Evolutionary conservation across 2,113 vertebrate species (phyloP).

Genomic region (Thamnaconus septentrionalis): DNA sequence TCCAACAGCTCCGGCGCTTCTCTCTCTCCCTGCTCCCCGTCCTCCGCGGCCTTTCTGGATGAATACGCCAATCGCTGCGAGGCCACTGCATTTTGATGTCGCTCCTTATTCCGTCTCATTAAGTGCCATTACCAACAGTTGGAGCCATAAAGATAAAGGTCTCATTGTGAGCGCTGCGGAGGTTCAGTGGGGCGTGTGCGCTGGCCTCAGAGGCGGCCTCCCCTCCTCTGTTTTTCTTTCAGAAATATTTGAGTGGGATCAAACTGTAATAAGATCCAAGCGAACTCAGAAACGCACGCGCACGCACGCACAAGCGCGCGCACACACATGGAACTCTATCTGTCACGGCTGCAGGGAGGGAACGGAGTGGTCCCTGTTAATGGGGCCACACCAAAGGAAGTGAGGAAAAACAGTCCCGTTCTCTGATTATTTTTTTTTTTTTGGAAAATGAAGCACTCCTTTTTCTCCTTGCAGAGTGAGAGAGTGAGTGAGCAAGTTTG

Average conservation of each 20-base stretch:
- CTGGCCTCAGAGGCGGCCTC: slow-evolving; percentile 65
- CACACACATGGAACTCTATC: slow-evolving; percentile 54
- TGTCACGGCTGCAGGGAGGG: slow-evolving; percentile 53
- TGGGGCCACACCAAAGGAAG: slow-evolving; percentile 72
- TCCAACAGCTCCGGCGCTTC: no score
- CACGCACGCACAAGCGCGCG: slow-evolving; percentile 1
- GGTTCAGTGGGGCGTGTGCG: slow-evolving; percentile 67
- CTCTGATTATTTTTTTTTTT: slow-evolving; percentile 47
- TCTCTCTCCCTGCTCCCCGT: slow-evolving; percentile 5
- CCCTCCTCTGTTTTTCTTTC: slow-evolving; percentile 79
- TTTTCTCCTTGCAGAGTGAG: slow-evolving; percentile 46
- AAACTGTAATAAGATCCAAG: slow-evolving; percentile 82
- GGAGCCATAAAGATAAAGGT: slow-evolving; percentile 72
- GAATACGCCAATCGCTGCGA: slow-evolving; percentile 49
- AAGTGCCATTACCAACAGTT: slow-evolving; percentile 60
- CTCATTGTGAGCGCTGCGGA: slow-evolving; percentile 71
- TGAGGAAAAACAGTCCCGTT: slow-evolving; percentile 61
- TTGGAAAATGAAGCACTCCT: slow-evolving; percentile 68
- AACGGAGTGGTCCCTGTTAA: slow-evolving; percentile 64
- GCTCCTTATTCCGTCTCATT: slow-evolving; percentile 70
- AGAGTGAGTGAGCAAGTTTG: slow-evolving; percentile 44
- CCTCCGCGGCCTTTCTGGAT: slow-evolving; percentile 23
- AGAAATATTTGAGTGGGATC: slow-evolving; percentile 85
- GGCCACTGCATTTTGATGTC: slow-evolving; percentile 66
- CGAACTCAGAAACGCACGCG: slow-evolving; percentile 67